Base-by-base conservation (phyloP, 2,797 vertebrate species). In the Hylomyscus alleni region DNA sequence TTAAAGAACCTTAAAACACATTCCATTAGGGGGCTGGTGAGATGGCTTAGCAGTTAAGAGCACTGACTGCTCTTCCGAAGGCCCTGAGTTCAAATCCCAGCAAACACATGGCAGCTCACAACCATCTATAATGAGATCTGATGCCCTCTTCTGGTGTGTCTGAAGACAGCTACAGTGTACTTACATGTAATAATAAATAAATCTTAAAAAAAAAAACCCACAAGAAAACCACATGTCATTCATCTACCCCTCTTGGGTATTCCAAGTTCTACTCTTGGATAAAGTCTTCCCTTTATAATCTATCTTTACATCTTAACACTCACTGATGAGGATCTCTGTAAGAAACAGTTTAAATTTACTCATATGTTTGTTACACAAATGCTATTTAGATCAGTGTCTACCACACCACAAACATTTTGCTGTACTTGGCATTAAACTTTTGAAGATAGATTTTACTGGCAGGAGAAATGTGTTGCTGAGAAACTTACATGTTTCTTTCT, bases 391-490 rank as follows among this genome's bases (percentile, higher is more conserved):
- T 40, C 44, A 86, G 50, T 34, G 37, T 54, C 44, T 94, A 75
- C 67, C 19, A 73, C 11, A 75, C 26, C 44, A 50, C 26, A 52
- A 24, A 67, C 62, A 15, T 50, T 86, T 86, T 24, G 40, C 29
- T 47, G 40, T 47, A 34, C 81, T 84, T 22, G 29, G 17, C 17
- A 65, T 65, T 84, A 31, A 84, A 19, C 80, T 60, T 60, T 40
- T 60, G 1, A 83, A 62, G 15, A 83, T 10, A 83, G 81, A 83
- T 17, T 44, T 60, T 60, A 31, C 11, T 67, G 60, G 44, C 40
- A 85, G 82, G 69, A 94, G 84, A 85, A 65, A 76, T 40, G 67
- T 84, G 29, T 62, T 75, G 29, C 81, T 65, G 62, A 92, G 11
- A 62, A n/a, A 72, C 31, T 34, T 90, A 85, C 0, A 19, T 52